These are phyloP conservation scores for Erebia aethiops DNA, from an alignment of 2,888 invertebrate genomes.

Conservation along the genomic window DNA sequence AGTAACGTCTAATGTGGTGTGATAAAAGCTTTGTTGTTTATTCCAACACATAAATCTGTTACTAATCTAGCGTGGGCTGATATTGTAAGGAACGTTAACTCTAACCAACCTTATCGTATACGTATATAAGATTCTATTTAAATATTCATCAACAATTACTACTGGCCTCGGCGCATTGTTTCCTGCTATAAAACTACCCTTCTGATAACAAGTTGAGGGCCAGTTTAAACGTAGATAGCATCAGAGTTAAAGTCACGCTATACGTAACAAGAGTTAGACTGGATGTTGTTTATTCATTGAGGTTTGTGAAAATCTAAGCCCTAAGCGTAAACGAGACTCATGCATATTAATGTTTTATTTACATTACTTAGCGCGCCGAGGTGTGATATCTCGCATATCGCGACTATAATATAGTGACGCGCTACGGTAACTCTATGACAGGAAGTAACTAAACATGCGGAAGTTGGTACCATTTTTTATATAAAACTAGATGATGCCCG, in stretches of 20 bases:
- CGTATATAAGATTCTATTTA: constrained; percentile 26
- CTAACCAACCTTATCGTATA: constrained; percentile 4
- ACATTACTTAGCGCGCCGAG: constrained; percentile 12
- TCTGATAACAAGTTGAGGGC: constrained; percentile 62
- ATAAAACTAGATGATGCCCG: too few relatives aligned
- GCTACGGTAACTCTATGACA: too few relatives aligned
- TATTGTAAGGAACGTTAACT: not conserved
- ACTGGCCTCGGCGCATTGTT: constrained; percentile 59
- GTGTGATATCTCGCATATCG: not conserved
- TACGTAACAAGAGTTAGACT: constrained; percentile 46
- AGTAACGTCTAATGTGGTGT: too few relatives aligned
- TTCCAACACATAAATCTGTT: too few relatives aligned
- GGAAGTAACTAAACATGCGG: too few relatives aligned
- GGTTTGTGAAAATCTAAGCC: constrained; percentile 70
- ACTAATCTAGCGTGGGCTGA: too few relatives aligned
- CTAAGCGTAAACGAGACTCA: constrained; percentile 22
- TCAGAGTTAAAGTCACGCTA: constrained; percentile 66
- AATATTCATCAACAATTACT: constrained; percentile 50
- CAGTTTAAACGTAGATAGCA: constrained; percentile 55
- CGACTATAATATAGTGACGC: not conserved
- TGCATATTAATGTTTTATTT: constrained; percentile 18
- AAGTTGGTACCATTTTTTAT: too few relatives aligned
- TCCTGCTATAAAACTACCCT: constrained; percentile 58
- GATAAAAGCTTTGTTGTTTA: too few relatives aligned
- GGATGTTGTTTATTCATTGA: constrained; percentile 69